phyloP scores from a whole-genome alignment of 2,113 vertebrate genomes.

The Xerus inauris region DNA sequence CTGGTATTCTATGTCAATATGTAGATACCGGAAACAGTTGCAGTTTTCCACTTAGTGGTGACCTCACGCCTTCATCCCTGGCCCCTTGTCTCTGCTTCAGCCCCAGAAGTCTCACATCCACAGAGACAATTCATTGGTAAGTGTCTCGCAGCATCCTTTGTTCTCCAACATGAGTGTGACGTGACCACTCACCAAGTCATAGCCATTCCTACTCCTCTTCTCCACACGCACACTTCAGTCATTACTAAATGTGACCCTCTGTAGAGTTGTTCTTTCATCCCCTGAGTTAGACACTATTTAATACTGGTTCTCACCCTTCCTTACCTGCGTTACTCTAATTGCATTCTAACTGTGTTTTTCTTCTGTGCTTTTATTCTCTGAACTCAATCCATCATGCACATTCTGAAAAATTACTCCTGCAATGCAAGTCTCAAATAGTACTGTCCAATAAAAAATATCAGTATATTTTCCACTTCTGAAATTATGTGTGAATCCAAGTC shows the following conservation, averaged over 20 bases:
- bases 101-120: neutral
- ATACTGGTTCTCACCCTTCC: neutral
- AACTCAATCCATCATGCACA: neutral
- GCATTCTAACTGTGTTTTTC: neutral
- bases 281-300: fast-evolving
- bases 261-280: neutral
- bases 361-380: neutral
- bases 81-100: neutral
- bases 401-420: neutral
- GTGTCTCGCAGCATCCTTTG: neutral
- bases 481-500: neutral
- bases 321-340: neutral
- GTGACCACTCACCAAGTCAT: neutral
- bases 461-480: neutral
- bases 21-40: neutral
- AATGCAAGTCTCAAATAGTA: neutral
- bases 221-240: neutral
- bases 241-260: neutral
- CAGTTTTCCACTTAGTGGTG: neutral
- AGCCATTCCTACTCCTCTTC: neutral
- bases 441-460: neutral
- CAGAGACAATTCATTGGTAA: too few relatives aligned
- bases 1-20: neutral
- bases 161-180: neutral
- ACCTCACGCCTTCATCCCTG: neutral